Conservation (phyloP, 2,113 vertebrate species). For the Eidolon helvum region DNA sequence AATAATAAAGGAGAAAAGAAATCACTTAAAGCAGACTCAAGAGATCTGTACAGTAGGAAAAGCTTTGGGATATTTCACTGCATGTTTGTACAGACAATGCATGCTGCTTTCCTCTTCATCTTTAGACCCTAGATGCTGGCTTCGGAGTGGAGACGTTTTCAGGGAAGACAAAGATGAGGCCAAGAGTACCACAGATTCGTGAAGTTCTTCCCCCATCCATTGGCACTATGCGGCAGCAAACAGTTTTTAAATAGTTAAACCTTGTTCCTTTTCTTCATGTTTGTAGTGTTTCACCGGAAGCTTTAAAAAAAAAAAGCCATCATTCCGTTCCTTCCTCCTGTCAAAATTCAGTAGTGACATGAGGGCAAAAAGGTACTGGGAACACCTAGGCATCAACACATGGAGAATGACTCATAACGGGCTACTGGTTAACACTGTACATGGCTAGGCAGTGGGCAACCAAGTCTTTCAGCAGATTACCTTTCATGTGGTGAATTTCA, state of each 20-base stretch:
- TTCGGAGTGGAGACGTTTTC: constrained; percentile 85
- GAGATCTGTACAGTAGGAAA: constrained; percentile 95
- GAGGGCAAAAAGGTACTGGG: constrained; percentile 77
- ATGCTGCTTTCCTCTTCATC: constrained; percentile 88
- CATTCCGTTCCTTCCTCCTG: constrained; percentile 80
- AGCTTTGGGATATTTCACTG: constrained; percentile 88
- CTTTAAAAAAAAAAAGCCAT: constrained; percentile 80
- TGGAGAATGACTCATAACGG: constrained; percentile 65
- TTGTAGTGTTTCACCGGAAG: constrained; percentile 87
- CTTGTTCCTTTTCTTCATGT: constrained; percentile 83
- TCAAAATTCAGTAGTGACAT: constrained; percentile 85
- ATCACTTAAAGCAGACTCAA: constrained; percentile 91
- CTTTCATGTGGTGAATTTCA: constrained; percentile 73
- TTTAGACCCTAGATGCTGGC: constrained; percentile 82
- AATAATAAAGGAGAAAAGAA: constrained; percentile 91
- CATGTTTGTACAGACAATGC: constrained; percentile 92
- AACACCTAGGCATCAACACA: constrained; percentile 76
- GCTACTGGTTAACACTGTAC: constrained; percentile 91
- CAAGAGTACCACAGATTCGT: constrained; percentile 82
- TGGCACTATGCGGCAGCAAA: constrained; percentile 82
- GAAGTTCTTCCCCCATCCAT: constrained; percentile 80
- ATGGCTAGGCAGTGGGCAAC: constrained; percentile 83
- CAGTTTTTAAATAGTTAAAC: constrained; percentile 81
- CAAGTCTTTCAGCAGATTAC: constrained; percentile 79
- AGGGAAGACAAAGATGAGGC: constrained; percentile 82